Evolutionary conservation across 2,888 invertebrate species (phyloP), one percentile per base, ranked within the genome.

Genomic region (Megalurothrips usitatus): DNA sequence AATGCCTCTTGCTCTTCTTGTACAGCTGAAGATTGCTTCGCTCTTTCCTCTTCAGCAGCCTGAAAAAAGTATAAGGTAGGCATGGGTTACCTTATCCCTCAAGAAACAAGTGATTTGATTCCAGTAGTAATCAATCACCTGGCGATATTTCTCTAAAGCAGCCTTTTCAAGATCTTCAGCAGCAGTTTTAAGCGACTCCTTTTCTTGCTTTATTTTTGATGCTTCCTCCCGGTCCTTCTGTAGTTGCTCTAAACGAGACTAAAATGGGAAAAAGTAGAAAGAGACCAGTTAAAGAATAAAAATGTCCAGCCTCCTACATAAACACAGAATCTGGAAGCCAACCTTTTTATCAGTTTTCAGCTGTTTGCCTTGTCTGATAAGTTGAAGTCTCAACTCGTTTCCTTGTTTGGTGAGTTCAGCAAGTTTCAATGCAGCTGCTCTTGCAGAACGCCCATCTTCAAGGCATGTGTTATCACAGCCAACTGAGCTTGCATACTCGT

Each of bases 341-440:
- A 87, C 87, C 83, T 86, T 91, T 86, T 93, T 93, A 84, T 95
- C 94, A 83, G 90, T 90, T 86, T 93, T 93, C 83, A 95, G 89
- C 83, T 91, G 89, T 85, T 93, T 93, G 14, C 96, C 96, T 85
- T 91, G 92, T 82, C 91, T 90, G 80, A 94, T 92, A 85, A 96
- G 89, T 84, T 96, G 94, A 81, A 90, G 85, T 83, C 94, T 90
- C 82, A 95, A 88, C 84, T 93, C 92, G 85, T 91, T 93, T 17
- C 99, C 99, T 83, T 93, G 92, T 86, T 92, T 93, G 81, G 93
- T 89, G 14, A 97, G 87, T 85, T 94, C 94, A 0, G 92, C 92
- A 81, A 91, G 87, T 83, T 92, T 91, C 84, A 93, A 93, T 0
- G 94, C 93, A 84, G 92, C 92, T 80, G 92, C 90, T 83, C 92